Conservation (phyloP, 2,888 invertebrate species). For the Congeria kusceri region DNA sequence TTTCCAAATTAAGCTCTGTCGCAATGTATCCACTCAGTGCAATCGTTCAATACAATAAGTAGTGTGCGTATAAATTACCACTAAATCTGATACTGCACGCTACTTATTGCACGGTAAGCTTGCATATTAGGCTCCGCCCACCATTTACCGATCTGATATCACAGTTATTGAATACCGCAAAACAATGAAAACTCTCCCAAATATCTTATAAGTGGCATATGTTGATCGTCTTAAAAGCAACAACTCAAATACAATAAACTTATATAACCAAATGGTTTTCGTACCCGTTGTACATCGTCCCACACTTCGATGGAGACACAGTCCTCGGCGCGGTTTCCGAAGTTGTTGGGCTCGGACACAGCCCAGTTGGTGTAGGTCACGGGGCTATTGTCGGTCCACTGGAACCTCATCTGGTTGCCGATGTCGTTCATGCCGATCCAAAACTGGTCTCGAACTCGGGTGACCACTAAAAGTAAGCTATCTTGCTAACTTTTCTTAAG, state of each 20-base stretch:
- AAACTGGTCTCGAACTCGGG: constrained; percentile 38
- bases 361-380: constrained; percentile 77
- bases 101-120: no score
- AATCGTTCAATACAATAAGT: no score
- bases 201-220: neutral
- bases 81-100: no score
- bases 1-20: no score
- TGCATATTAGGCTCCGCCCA: no score
- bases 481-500: no score
- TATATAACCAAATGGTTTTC: neutral
- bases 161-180: no score
- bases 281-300: constrained; percentile 41
- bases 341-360: constrained; percentile 72
- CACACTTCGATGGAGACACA: constrained; percentile 58
- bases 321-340: constrained; percentile 62
- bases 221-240: neutral
- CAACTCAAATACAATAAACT: neutral
- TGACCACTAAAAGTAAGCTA: constrained; percentile 19
- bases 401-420: constrained; percentile 64
- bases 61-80: no score
- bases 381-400: constrained; percentile 77
- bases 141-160: no score
- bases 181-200: neutral
- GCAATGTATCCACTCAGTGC: no score
- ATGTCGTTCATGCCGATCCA: constrained; percentile 73